phyloP scores from a whole-genome alignment of 2,888 invertebrate species.

The Tenthredo notha region DNA sequence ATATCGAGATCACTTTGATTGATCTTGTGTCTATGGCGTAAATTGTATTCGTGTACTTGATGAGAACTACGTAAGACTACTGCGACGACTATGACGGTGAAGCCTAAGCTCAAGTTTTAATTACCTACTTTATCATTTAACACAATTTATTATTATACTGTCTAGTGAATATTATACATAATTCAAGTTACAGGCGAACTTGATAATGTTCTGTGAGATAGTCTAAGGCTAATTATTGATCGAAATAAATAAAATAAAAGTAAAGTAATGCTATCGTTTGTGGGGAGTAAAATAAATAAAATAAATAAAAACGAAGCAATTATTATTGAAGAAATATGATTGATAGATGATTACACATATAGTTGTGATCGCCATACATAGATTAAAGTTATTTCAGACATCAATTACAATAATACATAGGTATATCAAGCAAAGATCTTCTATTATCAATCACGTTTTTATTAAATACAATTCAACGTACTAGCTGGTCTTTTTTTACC shows the following conservation, averaged over 20 bases:
- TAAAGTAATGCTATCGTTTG: background rate
- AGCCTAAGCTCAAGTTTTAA: slow-evolving; percentile 42
- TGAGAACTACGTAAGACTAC: background rate
- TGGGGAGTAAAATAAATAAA: background rate
- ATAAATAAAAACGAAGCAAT: background rate
- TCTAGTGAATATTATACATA: slow-evolving; percentile 33
- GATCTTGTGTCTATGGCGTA: background rate
- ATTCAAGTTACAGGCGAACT: slow-evolving; percentile 37
- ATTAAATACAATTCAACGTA: slow-evolving; percentile 1
- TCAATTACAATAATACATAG: background rate
- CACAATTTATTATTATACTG: slow-evolving; percentile 18
- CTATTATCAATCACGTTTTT: slow-evolving; percentile 13
- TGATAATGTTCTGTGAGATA: slow-evolving; percentile 51
- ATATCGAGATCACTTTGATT: background rate
- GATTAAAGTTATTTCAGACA: background rate
- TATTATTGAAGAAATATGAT: background rate
- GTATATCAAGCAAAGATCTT: slow-evolving; percentile 1
- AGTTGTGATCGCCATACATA: slow-evolving; percentile 15
- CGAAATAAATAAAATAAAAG: background rate
- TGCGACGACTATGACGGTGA: background rate
- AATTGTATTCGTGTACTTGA: background rate
- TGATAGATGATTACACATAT: background rate
- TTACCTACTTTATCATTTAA: background rate
- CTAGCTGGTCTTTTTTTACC: background rate
- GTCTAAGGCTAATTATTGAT: slow-evolving; percentile 25